A percentile compares a stretch with the other conserved stretches of the same genome.
Conservation (phyloP, 2,113 vertebrate species). For the Perognathus longimembris region DNA sequence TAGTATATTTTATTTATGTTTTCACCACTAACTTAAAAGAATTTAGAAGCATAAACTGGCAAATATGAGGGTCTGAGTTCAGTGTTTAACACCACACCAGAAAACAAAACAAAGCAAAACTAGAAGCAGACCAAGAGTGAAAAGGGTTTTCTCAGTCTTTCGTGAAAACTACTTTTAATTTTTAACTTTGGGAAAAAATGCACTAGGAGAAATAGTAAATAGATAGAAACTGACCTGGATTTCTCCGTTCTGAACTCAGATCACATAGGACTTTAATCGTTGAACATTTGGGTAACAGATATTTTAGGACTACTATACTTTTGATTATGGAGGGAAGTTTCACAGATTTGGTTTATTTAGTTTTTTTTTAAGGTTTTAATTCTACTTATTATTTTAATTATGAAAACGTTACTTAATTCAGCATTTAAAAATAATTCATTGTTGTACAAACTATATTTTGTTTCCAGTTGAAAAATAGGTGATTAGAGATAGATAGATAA, state of each 20-base stretch:
- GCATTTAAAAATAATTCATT: not conserved
- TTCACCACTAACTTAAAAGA: slow-evolving; percentile 36
- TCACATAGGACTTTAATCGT: no score
- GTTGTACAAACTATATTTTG: not conserved
- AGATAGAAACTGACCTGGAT: no score
- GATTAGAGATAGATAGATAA: not conserved
- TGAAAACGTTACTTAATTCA: not conserved
- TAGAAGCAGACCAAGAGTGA: not conserved
- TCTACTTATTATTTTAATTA: not conserved
- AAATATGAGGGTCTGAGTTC: no score
- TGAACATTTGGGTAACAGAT: not conserved
- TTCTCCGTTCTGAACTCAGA: no score
- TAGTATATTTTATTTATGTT: not conserved
- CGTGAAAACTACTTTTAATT: not conserved
- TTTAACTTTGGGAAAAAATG: slow-evolving; percentile 42
- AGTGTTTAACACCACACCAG: no score
- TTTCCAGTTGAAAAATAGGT: not conserved
- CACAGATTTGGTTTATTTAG: no score
- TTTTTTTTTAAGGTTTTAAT: not conserved
- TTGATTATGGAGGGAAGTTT: no score
- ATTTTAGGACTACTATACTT: not conserved
- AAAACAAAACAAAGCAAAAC: no score
- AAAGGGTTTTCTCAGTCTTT: not conserved
- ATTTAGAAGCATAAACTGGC: not conserved
- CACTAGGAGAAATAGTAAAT: no score